Base-by-base conservation (phyloP, 2,888 invertebrate species). In the Mycogona germanica region DNA sequence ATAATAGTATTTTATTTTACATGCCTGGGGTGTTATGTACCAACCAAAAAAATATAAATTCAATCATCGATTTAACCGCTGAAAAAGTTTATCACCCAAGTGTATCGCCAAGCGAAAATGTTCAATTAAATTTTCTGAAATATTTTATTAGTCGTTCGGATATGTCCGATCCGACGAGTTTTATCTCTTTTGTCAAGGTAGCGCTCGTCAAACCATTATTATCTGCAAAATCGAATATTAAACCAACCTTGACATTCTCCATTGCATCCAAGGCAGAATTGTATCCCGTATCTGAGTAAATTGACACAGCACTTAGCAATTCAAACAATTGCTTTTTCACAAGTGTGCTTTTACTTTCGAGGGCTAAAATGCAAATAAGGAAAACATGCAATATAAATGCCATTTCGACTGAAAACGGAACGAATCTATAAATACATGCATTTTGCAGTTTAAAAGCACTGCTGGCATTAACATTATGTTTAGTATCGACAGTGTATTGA, bases 241-340 rank as follows among this genome's bases (percentile, higher is more conserved):
- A n/a, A n/a, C 23, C 21, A 17, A 55, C 55, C 68, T 71, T 70
- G 52, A 67, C 67, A 55, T 68, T 62, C 23, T 68, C 63, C 12
- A 73, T 58, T 1, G 71, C 69, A 55, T 70, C 68, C 35, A 73
- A 58, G 0, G 70, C 68, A 26, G 67, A 61, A 9, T 62, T 56
- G 59, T 72, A 69, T 2, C 73, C 72, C 25, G 64, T 61, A 21
- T 64, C 62, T 23, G 67, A 70, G 59, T 68, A 71, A 29, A 71
- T 64, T 60, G 70, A 70, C 9, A 73, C 59, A 0, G 70, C 73
- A 44, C 72, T 70, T 55, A 73, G 59, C 26, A 73, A 62, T 60
- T 73, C 73, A 57, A 72, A 66, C 17, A 73, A 68, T 60, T 72
- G 71, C 51, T 72, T 70, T 62, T 71, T 73, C 9, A 72, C 71